Evolutionary conservation across 2,113 vertebrate genomes (phyloP).

Genomic region (Pao palembangensis): DNA sequence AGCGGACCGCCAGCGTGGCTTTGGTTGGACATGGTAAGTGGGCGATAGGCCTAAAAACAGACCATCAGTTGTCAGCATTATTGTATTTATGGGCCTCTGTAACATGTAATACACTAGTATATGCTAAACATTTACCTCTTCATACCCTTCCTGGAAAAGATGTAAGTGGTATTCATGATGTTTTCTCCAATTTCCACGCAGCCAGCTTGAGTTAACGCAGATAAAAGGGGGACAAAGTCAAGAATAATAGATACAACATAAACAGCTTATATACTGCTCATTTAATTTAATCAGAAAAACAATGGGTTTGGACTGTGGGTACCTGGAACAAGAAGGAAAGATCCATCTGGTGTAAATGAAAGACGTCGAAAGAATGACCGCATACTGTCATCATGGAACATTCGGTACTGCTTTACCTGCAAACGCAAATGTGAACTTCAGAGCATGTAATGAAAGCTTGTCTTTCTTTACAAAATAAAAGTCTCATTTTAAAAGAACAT

Average conservation of each 20-base stretch:
- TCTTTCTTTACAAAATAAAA: neutral
- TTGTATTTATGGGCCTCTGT: neutral
- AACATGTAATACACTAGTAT: neutral
- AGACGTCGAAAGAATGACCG: constrained; percentile 95
- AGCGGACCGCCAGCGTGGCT: constrained; percentile 94
- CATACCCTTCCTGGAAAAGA: constrained; percentile 91
- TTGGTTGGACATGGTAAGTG: constrained; percentile 91
- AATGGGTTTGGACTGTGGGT: neutral
- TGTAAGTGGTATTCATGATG: constrained; percentile 91
- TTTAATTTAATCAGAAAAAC: neutral
- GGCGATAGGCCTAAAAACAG: constrained; percentile 82
- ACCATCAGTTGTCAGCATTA: neutral
- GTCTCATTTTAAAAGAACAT: too few relatives aligned
- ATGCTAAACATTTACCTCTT: constrained; percentile 77
- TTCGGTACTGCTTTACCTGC: constrained; percentile 86
- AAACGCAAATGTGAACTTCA: constrained; percentile 2
- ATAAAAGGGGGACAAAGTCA: neutral
- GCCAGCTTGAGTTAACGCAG: constrained; percentile 78
- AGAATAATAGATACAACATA: too few relatives aligned
- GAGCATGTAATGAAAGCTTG: neutral
- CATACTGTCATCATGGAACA: constrained; percentile 98
- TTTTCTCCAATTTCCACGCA: constrained; percentile 94
- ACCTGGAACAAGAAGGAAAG: constrained; percentile 91
- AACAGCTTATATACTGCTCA: neutral
- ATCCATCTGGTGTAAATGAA: constrained; percentile 92